Evolutionary conservation across 2,888 invertebrate species (phyloP).

Genomic region (Drosophila hamatofila): DNA sequence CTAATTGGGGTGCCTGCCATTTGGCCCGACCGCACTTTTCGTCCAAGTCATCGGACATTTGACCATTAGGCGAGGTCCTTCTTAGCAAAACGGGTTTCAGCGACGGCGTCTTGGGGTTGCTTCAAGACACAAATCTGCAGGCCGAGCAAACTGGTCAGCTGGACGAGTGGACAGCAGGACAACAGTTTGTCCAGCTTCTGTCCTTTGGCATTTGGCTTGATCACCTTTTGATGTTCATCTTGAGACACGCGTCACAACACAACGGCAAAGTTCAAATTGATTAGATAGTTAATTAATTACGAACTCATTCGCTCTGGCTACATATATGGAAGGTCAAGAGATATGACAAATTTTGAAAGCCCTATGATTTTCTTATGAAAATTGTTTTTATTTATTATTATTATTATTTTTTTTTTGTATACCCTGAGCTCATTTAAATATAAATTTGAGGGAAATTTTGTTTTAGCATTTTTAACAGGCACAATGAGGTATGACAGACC

Average conservation of each 20-base stretch:
- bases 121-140: conserved; percentile 24
- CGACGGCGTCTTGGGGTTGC: conserved; percentile 48
- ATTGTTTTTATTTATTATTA: not conserved
- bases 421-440: not conserved
- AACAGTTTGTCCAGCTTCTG: conserved; percentile 26
- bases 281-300: conserved; percentile 39
- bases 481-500: too few relatives aligned
- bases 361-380: too few relatives aligned
- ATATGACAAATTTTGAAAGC: conserved; percentile 4
- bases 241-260: conserved; percentile 43
- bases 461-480: too few relatives aligned
- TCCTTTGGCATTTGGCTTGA: conserved; percentile 31
- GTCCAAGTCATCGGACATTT: conserved; percentile 48
- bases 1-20: conserved; percentile 76
- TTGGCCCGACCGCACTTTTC: conserved; percentile 54
- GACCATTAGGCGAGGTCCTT: conserved; percentile 65
- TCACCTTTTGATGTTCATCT: conserved; percentile 58
- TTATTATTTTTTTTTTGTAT: too few relatives aligned
- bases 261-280: conserved; percentile 62
- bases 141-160: conserved; percentile 5
- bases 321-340: conserved; percentile 1
- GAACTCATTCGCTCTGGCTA: not conserved
- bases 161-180: conserved; percentile 1
- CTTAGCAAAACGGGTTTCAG: conserved; percentile 58
- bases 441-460: not conserved